Percentiles rank a stretch among this genome's conserved stretches.
phyloP scores from a whole-genome alignment of 2,888 invertebrate genomes.

The Halictus ligatus region DNA sequence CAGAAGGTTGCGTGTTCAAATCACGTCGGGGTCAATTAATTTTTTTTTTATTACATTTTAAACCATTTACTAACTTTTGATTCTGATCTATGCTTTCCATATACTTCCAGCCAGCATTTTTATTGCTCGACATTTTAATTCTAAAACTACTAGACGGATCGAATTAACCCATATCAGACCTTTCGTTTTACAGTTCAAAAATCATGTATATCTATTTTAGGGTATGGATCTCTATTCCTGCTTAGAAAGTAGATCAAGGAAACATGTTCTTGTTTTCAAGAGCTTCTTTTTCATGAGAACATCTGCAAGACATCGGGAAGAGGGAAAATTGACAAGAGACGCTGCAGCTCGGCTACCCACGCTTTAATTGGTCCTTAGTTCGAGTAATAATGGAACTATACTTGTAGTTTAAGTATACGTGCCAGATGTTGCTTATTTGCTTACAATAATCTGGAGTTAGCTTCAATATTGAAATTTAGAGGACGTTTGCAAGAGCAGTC shows the following conservation, averaged over 20 bases:
- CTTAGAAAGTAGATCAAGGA: no score
- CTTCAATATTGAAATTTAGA: neutral
- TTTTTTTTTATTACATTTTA: neutral
- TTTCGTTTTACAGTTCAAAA: neutral
- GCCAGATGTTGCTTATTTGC: neutral
- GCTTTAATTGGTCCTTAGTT: neutral
- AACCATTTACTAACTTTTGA: neutral
- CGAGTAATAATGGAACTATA: neutral
- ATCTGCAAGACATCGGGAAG: neutral
- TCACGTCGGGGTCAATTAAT: constrained; percentile 94
- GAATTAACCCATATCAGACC: neutral
- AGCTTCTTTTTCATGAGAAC: neutral
- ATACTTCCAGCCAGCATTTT: neutral
- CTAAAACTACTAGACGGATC: neutral
- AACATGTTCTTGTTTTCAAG: neutral
- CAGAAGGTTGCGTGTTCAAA: constrained; percentile 99
- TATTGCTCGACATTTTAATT: neutral
- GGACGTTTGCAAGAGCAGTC: constrained; percentile 86
- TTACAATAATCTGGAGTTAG: neutral
- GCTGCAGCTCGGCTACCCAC: neutral
- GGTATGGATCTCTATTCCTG: no score
- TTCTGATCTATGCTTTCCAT: neutral
- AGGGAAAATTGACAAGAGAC: neutral
- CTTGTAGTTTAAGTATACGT: neutral
- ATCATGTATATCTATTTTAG: no score